Conservation (phyloP, 37 sponge, comb jelly and placozoan genomes). For the Cladorhizidae sp. region DNA sequence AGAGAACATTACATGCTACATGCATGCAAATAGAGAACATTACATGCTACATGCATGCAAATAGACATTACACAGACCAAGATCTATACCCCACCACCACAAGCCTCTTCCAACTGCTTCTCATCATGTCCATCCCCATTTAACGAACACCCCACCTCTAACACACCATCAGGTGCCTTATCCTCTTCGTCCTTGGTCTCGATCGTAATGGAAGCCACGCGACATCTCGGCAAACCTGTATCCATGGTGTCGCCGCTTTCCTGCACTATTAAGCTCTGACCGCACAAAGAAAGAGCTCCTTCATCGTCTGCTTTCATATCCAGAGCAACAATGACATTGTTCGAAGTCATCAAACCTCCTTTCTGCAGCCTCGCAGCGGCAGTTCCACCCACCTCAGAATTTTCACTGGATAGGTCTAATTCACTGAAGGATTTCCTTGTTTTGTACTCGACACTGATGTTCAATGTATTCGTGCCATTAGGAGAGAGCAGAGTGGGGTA, state of each 20-base stretch:
- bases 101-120: no score
- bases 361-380: neutral
- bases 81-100: no score
- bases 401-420: neutral
- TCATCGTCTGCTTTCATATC: constrained; percentile 16
- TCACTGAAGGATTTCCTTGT: constrained; percentile 21
- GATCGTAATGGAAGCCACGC: constrained; percentile 39
- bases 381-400: neutral
- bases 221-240: neutral
- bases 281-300: neutral
- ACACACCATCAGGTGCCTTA: no score
- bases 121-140: no score
- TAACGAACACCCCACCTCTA: no score
- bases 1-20: no score
- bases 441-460: constrained; percentile 48
- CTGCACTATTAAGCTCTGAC: neutral
- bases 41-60: no score
- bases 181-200: neutral
- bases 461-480: neutral
- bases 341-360: constrained; percentile 33
- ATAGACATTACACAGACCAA: no score
- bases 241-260: neutral
- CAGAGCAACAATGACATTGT: constrained; percentile 49
- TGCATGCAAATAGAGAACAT: no score
- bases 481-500: constrained; percentile 15